Conservation (phyloP, 2,797 vertebrate genomes). For the Ctenochaetus hawaiiensis region DNA sequence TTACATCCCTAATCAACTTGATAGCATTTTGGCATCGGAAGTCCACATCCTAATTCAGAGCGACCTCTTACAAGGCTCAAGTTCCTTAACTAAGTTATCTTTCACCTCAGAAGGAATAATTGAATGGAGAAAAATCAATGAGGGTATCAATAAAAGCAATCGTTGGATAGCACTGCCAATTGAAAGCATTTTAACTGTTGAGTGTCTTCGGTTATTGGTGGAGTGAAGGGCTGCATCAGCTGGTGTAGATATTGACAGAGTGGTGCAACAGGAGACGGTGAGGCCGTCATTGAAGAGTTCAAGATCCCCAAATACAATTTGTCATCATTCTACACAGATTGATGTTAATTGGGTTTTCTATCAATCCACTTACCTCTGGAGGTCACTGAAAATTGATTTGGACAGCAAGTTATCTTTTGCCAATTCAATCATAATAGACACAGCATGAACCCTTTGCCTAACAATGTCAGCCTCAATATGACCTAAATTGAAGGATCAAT, state of each 20-base stretch:
- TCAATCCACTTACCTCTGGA: conserved; percentile 63
- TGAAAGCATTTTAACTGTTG: conserved; percentile 65
- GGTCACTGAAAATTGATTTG: conserved; percentile 68
- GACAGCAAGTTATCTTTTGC: conserved; percentile 54
- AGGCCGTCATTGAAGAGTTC: conserved; percentile 41
- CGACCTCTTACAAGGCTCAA: conserved; percentile 75
- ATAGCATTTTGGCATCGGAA: conserved; percentile 71
- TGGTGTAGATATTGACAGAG: conserved; percentile 57
- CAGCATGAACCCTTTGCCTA: conserved; percentile 17
- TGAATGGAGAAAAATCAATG: conserved; percentile 79
- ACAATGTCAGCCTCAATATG: conserved; percentile 49
- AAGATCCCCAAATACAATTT: conserved; percentile 63
- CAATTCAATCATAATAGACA: conserved; percentile 66
- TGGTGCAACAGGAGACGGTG: conserved; percentile 35
- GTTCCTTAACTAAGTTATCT: conserved; percentile 77
- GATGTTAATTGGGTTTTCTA: conserved; percentile 69
- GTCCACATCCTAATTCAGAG: conserved; percentile 65
- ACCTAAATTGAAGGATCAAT: conserved; percentile 59
- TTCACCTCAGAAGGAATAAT: conserved; percentile 75
- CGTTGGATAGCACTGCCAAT: conserved; percentile 64
- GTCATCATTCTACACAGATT: conserved; percentile 66
- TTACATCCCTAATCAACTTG: conserved; percentile 70
- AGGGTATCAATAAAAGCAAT: conserved; percentile 78
- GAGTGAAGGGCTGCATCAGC: conserved; percentile 40
- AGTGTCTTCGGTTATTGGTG: conserved; percentile 51